phyloP scores from a whole-genome alignment of 2,888 invertebrate species.

The Pollenia labialis region DNA sequence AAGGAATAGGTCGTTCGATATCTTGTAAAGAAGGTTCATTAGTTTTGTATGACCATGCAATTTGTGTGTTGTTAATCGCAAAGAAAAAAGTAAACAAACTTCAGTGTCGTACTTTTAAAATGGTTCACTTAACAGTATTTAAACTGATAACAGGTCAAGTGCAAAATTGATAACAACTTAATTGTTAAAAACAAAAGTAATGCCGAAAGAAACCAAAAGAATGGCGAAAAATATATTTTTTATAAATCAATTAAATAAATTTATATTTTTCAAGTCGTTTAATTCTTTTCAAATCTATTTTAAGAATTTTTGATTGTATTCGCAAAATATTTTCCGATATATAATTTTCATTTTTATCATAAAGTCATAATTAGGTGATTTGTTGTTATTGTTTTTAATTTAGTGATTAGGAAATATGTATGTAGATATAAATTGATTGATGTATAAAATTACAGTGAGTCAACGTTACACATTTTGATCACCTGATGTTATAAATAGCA shows the following conservation, averaged over 20 bases:
- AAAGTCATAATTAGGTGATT: slow-evolving; percentile 6
- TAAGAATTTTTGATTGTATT: not conserved
- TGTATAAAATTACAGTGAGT: not conserved
- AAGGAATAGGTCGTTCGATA: too few species aligned
- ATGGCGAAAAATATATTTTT: not conserved
- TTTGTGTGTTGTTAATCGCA: too few species aligned
- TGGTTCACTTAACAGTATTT: not conserved
- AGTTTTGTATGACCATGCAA: too few species aligned
- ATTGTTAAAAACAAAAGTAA: too few species aligned
- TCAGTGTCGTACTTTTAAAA: not conserved
- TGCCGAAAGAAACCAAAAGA: slow-evolving; percentile 9
- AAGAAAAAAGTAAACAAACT: not conserved
- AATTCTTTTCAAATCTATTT: not conserved
- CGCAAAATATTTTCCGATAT: not conserved
- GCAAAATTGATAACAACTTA: slow-evolving; percentile 3
- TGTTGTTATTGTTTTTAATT: slow-evolving; percentile 6
- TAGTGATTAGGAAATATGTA: not conserved
- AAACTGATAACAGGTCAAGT: slow-evolving; percentile 14
- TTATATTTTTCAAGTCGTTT: slow-evolving; percentile 11
- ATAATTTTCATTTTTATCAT: not conserved
- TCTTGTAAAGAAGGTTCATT: too few species aligned
- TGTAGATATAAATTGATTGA: slow-evolving; percentile 22
- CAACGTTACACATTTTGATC: not conserved
- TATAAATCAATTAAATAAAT: slow-evolving; percentile 4
- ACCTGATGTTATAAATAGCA: slow-evolving; percentile 36